These are phyloP conservation scores for Hepsetus odoe DNA, from an alignment of 2,113 vertebrate genomes.

Conservation along the genomic window DNA sequence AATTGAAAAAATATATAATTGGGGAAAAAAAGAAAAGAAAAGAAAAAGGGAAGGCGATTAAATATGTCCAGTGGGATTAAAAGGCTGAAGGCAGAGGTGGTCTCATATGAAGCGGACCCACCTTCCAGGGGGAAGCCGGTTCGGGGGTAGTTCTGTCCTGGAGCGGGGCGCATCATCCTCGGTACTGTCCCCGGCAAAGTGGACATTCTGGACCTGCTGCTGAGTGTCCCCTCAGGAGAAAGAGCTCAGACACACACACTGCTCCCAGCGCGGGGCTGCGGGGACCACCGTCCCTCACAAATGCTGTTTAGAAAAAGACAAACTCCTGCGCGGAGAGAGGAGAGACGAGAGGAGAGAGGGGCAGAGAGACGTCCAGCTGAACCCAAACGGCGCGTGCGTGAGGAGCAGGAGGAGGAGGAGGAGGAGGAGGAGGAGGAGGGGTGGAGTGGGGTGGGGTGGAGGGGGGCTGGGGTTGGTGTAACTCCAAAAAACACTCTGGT, in stretches of 20 bases:
- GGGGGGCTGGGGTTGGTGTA: conserved; percentile 23
- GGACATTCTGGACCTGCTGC: conserved; percentile 64
- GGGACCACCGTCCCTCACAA: conserved; percentile 40
- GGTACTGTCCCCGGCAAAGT: conserved; percentile 86
- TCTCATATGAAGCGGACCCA: conserved; percentile 65
- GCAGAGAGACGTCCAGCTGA: conserved; percentile 43
- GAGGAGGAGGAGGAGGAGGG: conserved; percentile 13
- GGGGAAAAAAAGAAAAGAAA: neutral
- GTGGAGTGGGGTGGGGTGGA: neutral
- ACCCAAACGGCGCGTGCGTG: conserved; percentile 48
- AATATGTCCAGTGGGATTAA: neutral
- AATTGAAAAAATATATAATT: neutral
- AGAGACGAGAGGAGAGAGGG: neutral
- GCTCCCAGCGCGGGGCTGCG: conserved; percentile 39
- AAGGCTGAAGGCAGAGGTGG: neutral
- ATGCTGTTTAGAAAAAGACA: conserved; percentile 25
- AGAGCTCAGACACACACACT: conserved; percentile 25
- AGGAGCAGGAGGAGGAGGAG: conserved; percentile 13
- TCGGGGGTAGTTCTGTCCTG: conserved; percentile 92
- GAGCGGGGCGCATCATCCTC: conserved; percentile 91
- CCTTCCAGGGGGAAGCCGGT: conserved; percentile 95
- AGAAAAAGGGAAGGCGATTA: no score
- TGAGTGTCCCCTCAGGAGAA: conserved; percentile 39
- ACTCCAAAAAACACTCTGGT: conserved; percentile 56
- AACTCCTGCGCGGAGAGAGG: conserved; percentile 30